Base-by-base conservation (phyloP, 2,888 invertebrate genomes). In the Mesorhabditis sp. region DNA sequence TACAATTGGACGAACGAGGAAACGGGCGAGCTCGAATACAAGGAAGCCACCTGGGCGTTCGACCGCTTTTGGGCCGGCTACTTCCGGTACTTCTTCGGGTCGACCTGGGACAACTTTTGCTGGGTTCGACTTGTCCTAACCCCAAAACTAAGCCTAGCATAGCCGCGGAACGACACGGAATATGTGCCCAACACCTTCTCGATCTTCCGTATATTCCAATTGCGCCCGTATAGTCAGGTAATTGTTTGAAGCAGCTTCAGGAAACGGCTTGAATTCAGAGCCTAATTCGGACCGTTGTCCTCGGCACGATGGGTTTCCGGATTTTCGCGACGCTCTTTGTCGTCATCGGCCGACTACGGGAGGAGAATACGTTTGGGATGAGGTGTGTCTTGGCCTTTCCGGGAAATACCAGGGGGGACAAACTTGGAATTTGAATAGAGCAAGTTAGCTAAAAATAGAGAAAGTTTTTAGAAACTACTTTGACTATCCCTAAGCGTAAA, bases 291-390 rank as follows among this genome's bases (percentile, higher is more conserved):
- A 13, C n/a, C 58, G n/a, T n/a, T n/a, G 58, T 50, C n/a, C n/a
- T 50, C 10, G 58, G 58, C 58, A 50, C 58, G n/a, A 50, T 50
- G 58, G 58, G 58, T 13, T 50, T 50, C 58, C 58, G 58, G 58
- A n/a, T 50, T 50, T 50, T 50, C 58, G 58, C n/a, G 10, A 50
- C 58, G 7, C 58, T 50, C 2, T 50, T 50, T 2, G 58, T 50
- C 10, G 58, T 50, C 10, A 50, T 50, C 58, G 58, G 10, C n/a
- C 58, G 58, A 13, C 2, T 50, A n/a, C 7, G n/a, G 7, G 58
- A 50, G 7, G 58, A n/a, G 58, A 50, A 50, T 13, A 13, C 58
- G 58, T n/a, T 50, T 50, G 58, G 58, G 58, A 50, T 50, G 10
- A 50, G 58, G 58, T n/a, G n/a, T 50, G 7, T 28, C 1, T 28